These are phyloP conservation scores for Abrostola triplasia DNA, from an alignment of 2,888 invertebrate genomes.

Conservation along the genomic window DNA sequence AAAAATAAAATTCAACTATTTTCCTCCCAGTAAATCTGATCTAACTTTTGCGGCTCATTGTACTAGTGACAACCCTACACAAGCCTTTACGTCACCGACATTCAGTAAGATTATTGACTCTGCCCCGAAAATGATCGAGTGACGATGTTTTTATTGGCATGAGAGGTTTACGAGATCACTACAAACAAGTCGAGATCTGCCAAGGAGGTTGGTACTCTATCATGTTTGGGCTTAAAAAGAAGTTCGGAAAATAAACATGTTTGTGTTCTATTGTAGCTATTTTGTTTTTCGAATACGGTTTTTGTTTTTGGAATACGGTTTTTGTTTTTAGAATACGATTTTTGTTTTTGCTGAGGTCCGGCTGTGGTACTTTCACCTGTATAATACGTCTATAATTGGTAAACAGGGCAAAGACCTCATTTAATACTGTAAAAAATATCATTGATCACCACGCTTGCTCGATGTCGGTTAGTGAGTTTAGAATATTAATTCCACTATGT, in stretches of 20 bases:
- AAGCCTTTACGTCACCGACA: conserved; percentile 29
- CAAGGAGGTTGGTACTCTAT: conserved; percentile 10
- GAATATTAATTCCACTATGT: too few relatives aligned
- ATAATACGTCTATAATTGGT: too few relatives aligned
- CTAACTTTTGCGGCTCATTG: neutral
- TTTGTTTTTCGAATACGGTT: neutral
- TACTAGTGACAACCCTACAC: conserved; percentile 27
- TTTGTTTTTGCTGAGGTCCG: too few relatives aligned
- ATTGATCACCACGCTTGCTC: too few relatives aligned
- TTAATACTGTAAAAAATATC: too few relatives aligned
- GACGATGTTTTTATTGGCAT: conserved; percentile 43
- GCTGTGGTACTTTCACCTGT: too few relatives aligned
- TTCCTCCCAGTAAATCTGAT: too few relatives aligned
- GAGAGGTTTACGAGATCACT: conserved; percentile 47
- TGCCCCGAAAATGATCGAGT: conserved; percentile 51
- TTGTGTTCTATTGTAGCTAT: conserved; percentile 1
- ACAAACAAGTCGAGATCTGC: conserved; percentile 35
- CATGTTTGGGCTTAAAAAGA: conserved; percentile 19
- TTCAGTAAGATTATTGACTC: conserved; percentile 45
- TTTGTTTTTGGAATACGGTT: neutral
- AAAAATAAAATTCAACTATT: too few relatives aligned
- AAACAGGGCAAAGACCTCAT: too few relatives aligned
- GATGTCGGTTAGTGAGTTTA: too few relatives aligned
- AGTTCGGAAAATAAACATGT: conserved; percentile 4
- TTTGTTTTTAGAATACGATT: too few relatives aligned